phyloP scores from a whole-genome alignment of 2,888 invertebrate species.

The Leptarthrus brevirostris region DNA sequence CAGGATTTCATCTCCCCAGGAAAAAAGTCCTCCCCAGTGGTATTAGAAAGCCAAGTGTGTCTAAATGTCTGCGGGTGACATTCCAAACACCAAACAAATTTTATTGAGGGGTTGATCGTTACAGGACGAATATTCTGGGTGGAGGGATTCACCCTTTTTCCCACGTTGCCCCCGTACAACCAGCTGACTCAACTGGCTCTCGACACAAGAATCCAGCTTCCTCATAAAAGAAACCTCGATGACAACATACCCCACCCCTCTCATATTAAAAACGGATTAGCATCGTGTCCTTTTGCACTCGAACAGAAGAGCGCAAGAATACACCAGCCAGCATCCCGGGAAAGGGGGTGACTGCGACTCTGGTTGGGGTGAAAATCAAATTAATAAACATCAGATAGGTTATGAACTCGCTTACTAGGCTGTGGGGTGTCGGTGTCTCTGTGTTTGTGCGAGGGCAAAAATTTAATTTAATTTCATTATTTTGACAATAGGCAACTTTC shows the following conservation, averaged over 20 bases:
- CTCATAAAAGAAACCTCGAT: slow-evolving; percentile 22
- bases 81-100: slow-evolving; percentile 65
- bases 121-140: not conserved
- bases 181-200: slow-evolving; percentile 35
- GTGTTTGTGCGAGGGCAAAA: slow-evolving; percentile 47
- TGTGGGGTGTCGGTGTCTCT: not conserved
- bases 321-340: slow-evolving; percentile 17
- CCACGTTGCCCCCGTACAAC: slow-evolving; percentile 36
- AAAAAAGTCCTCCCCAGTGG: slow-evolving; percentile 43
- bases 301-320: slow-evolving; percentile 46
- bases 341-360: slow-evolving; percentile 1
- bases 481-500: slow-evolving; percentile 56
- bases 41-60: slow-evolving; percentile 52
- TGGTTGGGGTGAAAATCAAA: slow-evolving; percentile 51
- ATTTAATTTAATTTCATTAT: slow-evolving; percentile 59
- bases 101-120: slow-evolving; percentile 61
- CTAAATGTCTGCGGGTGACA: slow-evolving; percentile 66
- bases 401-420: slow-evolving; percentile 6
- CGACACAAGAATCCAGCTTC: slow-evolving; percentile 20
- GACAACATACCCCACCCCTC: slow-evolving; percentile 23
- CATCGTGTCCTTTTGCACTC: slow-evolving; percentile 55
- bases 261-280: slow-evolving; percentile 59
- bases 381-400: slow-evolving; percentile 52
- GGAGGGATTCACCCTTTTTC: slow-evolving; percentile 23
- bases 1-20: slow-evolving; percentile 25